A percentile compares a stretch with the other conserved stretches of the same genome.
Conservation (phyloP, 2,888 invertebrate species). For the Theristus sp. region DNA sequence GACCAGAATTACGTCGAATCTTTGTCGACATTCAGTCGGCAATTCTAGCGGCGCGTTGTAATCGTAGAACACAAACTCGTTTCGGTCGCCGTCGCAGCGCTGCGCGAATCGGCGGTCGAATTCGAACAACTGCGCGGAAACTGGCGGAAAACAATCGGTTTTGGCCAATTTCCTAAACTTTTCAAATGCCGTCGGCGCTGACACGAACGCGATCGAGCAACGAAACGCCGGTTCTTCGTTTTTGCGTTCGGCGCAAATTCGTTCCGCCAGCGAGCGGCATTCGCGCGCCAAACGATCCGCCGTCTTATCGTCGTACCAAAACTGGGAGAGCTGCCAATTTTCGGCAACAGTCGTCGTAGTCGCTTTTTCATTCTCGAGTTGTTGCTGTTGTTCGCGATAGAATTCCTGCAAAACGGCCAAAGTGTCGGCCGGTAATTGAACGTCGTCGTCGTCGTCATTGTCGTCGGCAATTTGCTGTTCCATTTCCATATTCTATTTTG, state of each 20-base stretch:
- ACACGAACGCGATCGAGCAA: background rate
- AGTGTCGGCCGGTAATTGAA: background rate
- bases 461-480: too few species aligned
- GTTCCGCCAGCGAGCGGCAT: constrained; percentile 40
- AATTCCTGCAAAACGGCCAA: background rate
- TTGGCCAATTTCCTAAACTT: background rate
- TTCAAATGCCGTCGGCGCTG: background rate
- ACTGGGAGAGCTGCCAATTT: constrained; percentile 71
- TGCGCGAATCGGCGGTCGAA: constrained; percentile 59
- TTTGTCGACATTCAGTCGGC: constrained; percentile 40
- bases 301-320: constrained; percentile 79
- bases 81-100: constrained; percentile 41
- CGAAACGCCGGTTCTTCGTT: too few species aligned
- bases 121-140: constrained; percentile 42
- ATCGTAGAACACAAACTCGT: constrained; percentile 66
- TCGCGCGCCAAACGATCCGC: constrained; percentile 50
- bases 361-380: background rate
- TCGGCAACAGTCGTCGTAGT: constrained; percentile 6
- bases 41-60: constrained; percentile 51
- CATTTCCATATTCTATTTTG: too few species aligned
- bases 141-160: constrained; percentile 3
- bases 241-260: background rate
- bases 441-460: background rate
- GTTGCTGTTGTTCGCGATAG: background rate
- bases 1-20: constrained; percentile 60